Conservation (phyloP, 2,888 invertebrate species). For the Mayetiola destructor region DNA sequence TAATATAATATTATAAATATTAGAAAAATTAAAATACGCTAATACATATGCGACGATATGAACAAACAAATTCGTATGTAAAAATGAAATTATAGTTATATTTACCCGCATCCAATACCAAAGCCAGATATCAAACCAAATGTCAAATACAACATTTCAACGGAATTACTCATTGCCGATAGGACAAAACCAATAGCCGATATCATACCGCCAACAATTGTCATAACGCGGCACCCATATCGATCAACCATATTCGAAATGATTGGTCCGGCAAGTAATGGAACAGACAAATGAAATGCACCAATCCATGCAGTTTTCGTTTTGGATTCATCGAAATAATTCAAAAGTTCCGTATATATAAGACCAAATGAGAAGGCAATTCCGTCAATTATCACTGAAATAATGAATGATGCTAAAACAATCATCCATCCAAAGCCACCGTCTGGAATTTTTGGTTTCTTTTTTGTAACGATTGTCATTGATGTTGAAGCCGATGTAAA, state of each 20-base stretch:
- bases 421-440: constrained; percentile 42
- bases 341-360: constrained; percentile 66
- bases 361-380: constrained; percentile 87
- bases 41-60: no score
- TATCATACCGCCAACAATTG: constrained; percentile 56
- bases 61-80: no score
- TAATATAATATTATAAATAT: no score
- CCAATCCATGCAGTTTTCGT: constrained; percentile 83
- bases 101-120: constrained; percentile 69
- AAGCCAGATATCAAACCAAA: constrained; percentile 75
- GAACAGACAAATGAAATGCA: constrained; percentile 77
- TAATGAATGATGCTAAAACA: constrained; percentile 67
- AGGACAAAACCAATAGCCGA: constrained; percentile 62
- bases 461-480: constrained; percentile 26
- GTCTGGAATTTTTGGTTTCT: constrained; percentile 33
- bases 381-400: constrained; percentile 84
- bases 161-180: constrained; percentile 52
- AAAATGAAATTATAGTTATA: no score
- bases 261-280: constrained; percentile 67
- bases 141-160: constrained; percentile 68
- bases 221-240: constrained; percentile 70
- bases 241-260: constrained; percentile 74
- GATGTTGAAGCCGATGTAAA: constrained; percentile 32
- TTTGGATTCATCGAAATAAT: constrained; percentile 66
- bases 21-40: no score